Conservation (phyloP, 2,113 vertebrate genomes). For the Morone saxatilis region DNA sequence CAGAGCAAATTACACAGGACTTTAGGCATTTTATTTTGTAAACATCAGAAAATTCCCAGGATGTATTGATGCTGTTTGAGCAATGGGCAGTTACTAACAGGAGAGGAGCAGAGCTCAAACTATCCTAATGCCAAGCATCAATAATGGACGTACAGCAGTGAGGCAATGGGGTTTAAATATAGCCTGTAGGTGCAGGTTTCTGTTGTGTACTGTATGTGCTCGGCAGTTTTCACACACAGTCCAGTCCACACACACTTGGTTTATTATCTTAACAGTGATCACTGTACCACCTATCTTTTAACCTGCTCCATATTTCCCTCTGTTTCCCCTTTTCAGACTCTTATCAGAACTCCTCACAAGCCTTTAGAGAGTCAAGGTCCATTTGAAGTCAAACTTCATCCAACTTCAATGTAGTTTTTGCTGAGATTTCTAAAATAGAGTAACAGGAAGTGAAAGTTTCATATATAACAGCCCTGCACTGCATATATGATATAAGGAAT, state of each 20-base stretch:
- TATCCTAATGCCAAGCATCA: constrained; percentile 8
- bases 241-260: neutral
- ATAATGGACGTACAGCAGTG: constrained; percentile 17
- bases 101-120: constrained; percentile 26
- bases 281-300: neutral
- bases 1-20: constrained; percentile 34
- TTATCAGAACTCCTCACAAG: constrained; percentile 19
- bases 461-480: neutral
- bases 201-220: neutral
- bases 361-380: neutral
- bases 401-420: neutral
- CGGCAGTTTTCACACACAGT: constrained; percentile 24
- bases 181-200: constrained; percentile 19
- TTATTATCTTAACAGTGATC: constrained; percentile 24
- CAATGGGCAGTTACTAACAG: constrained; percentile 39
- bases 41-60: constrained; percentile 34
- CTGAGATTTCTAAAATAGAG: constrained; percentile 3
- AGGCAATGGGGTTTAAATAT: neutral
- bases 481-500: neutral
- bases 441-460: constrained; percentile 1
- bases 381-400: constrained; percentile 31
- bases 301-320: neutral
- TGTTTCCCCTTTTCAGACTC: neutral
- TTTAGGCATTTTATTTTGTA: constrained; percentile 34
- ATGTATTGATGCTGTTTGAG: constrained; percentile 19